Base-by-base conservation (phyloP, 2,113 vertebrate genomes). In the Sardina pilchardus region DNA sequence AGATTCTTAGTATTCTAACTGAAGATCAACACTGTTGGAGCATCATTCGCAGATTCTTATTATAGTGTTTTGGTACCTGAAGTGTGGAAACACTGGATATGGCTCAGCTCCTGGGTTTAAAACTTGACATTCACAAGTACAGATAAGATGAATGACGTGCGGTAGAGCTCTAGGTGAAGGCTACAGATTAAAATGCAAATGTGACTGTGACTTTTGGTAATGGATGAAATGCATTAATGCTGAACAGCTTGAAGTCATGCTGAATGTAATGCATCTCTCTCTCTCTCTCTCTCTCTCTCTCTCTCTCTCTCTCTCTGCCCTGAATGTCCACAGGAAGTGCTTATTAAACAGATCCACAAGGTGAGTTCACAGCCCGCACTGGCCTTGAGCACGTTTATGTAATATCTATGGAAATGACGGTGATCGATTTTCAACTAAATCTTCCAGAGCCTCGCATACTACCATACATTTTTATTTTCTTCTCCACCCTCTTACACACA, bases 271-370 rank as follows among this genome's bases (percentile, higher is more conserved):
- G 9, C 30, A 30, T 19, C 84, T 16, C 2, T 88, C 21, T 81
- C 12, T 82, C 59, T 85, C 59, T 39, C 6, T 88, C 2, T 88
- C 21, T 88, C n/a, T 48, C 12, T 6, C 24, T 39, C 10, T 42
- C 59, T 85, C 82, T 90, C 42, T 83, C 63, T 81, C 81, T 90
- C 48, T 89, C 43, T 82, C 85, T 86, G 30, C 16, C 71, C 34
- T 67, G 63, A 67, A 67, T 67, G 30, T 36, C 30, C 14, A 0
- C 89, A 99, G 98, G 98, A 99, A 92, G 98, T 99, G 91, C 95
- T 99, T 88, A 98, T 99, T 95, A 99, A 99, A 93, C 98, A 99
- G 94, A 99, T 99, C 92, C 98, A 99, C 94, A 99, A 99, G 98
- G 98, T 99, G 89, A 93, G 95, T 94, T 39, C 85, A 24, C 78